Evolutionary conservation across 2,888 invertebrate species (phyloP), one percentile per base, ranked within the genome.

Genomic region (Patella depressa): DNA sequence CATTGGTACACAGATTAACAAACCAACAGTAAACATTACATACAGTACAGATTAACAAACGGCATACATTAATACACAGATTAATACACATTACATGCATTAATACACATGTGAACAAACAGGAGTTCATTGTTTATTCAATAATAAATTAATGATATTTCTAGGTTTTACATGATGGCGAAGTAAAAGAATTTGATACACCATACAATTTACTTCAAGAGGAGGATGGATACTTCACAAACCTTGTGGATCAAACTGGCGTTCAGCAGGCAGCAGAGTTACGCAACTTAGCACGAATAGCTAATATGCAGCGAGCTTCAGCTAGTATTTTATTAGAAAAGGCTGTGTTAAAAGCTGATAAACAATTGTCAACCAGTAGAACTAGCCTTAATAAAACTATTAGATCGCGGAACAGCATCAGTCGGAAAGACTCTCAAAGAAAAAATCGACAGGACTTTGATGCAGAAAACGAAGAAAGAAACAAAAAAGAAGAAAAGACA

Each of bases 101-200:
- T 75, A 17, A n/a, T 73, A 17, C 5, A 71, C 19, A 9, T 9
- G 12, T 17, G 24, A 17, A 29, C 9, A n/a, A 24, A 71, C 29
- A 24, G 5, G 24, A n/a, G 0, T 17, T 71, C 12, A 34, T 29
- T 71, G 71, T 24, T 17, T 24, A 34, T 71, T 71, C 7, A 24
- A 71, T 71, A 11, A 65, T 19, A 71, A 17, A 17, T 29, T 2
- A n/a, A n/a, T 45, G 19, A 54, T 73, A 53, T 19, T 80, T 79
- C 11, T 81, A 89, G 92, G 92, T 93, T 2, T 95, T 97, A 94
- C 96, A 96, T 87, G 93, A 94, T 5, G 97, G 97, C 2, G 92
- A 93, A 54, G 93, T 96, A 77, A 94, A 93, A 78, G 97, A 98
- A 91, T 94, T 95, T 57, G 96, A 95, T 12, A 95, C 95, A 87